Conservation (phyloP, 1,140 invertebrate species). For the Chelonus insularis region DNA sequence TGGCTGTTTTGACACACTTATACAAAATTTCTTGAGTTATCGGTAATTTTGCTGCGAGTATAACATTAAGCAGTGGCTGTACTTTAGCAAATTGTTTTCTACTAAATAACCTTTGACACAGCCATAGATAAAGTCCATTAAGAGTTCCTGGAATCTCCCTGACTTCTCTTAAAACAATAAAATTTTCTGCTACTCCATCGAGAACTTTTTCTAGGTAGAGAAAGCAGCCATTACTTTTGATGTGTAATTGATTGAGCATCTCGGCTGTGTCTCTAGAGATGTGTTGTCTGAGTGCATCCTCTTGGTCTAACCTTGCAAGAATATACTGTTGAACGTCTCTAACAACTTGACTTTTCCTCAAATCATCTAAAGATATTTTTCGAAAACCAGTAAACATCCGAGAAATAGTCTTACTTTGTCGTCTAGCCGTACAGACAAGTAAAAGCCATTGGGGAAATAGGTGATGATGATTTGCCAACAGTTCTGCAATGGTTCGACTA, state of each 20-base stretch:
- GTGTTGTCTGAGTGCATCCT: conserved; percentile 78
- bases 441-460: conserved; percentile 93
- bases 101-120: conserved; percentile 90
- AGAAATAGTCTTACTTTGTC: conserved; percentile 83
- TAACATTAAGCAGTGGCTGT: conserved; percentile 80
- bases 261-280: conserved; percentile 85
- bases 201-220: conserved; percentile 91
- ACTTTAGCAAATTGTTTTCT: conserved; percentile 87
- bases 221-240: conserved; percentile 96
- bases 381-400: conserved; percentile 92
- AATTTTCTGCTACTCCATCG: conserved; percentile 90
- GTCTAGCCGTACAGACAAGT: conserved; percentile 85
- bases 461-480: conserved; percentile 87
- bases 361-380: conserved; percentile 89
- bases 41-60: conserved; percentile 83
- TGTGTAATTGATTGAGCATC: conserved; percentile 92
- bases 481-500: conserved; percentile 77
- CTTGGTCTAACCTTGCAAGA: conserved; percentile 82
- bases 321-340: conserved; percentile 96
- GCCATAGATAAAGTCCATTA: conserved; percentile 93
- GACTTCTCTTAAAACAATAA: conserved; percentile 83
- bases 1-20: conserved; percentile 79
- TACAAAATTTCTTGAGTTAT: conserved; percentile 80
- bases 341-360: conserved; percentile 84
- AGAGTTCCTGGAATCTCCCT: conserved; percentile 92